phyloP scores from a whole-genome alignment of 2,113 vertebrate species.

The Gulo gulo region DNA sequence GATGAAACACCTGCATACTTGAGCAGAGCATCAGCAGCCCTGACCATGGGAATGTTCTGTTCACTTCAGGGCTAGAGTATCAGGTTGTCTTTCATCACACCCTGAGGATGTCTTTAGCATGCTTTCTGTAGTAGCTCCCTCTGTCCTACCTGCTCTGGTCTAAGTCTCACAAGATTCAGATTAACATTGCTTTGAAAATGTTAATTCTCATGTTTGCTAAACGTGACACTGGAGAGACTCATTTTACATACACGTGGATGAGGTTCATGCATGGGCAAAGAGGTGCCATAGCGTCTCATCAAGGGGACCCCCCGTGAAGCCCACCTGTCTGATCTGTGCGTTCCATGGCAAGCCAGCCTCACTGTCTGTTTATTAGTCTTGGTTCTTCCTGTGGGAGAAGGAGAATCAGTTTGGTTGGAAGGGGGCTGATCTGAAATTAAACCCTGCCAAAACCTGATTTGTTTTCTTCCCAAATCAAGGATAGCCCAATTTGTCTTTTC shows the following conservation, averaged over 20 bases:
- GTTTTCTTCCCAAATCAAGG: background rate
- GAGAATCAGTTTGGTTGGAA: background rate
- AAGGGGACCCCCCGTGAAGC: background rate
- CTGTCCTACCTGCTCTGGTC: background rate
- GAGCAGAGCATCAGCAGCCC: background rate
- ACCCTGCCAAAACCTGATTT: background rate
- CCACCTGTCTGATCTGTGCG: accelerated
- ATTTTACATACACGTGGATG: background rate
- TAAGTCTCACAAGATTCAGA: background rate
- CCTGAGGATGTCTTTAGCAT: background rate
- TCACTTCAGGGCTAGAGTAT: background rate
- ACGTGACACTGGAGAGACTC: background rate
- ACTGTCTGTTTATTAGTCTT: background rate
- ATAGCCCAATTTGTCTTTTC: background rate
- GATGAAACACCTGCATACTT: background rate
- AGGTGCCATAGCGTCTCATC: background rate
- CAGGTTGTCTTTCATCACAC: background rate
- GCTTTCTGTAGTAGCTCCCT: background rate
- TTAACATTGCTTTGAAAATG: background rate
- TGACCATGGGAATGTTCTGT: background rate
- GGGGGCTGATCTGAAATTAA: background rate
- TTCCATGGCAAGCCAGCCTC: background rate
- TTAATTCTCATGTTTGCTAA: background rate
- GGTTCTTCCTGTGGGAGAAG: background rate
- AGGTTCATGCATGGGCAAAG: background rate